phyloP scores from a whole-genome alignment of 2,113 vertebrate species.

The Petroica traversi region DNA sequence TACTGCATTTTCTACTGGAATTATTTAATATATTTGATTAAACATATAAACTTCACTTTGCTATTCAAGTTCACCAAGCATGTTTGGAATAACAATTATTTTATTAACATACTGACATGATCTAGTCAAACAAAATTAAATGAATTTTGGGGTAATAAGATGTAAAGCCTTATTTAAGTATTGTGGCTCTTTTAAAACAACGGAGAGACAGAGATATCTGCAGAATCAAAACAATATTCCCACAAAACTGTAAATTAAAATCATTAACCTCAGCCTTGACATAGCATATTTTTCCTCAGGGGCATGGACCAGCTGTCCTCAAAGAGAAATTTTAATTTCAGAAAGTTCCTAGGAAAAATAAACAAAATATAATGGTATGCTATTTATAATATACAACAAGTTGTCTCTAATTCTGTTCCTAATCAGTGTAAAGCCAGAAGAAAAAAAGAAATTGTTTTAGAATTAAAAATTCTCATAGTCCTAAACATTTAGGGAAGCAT shows the following conservation, averaged over 20 bases:
- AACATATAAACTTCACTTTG: slow-evolving; percentile 37
- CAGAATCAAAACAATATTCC: neutral
- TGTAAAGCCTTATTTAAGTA: slow-evolving; percentile 13
- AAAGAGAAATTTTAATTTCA: slow-evolving; percentile 5
- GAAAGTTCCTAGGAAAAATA: neutral
- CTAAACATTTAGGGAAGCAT: neutral
- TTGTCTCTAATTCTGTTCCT: neutral
- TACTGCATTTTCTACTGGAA: slow-evolving; percentile 44
- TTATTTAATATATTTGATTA: slow-evolving; percentile 56
- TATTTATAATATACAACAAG: neutral
- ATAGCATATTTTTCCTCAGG: slow-evolving; percentile 5
- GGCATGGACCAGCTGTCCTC: neutral
- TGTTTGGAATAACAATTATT: slow-evolving; percentile 60
- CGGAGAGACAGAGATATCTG: neutral
- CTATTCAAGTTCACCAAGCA: slow-evolving; percentile 46
- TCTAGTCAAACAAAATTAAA: slow-evolving; percentile 59
- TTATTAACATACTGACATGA: slow-evolving; percentile 43
- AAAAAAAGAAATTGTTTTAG: neutral
- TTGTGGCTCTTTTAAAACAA: neutral
- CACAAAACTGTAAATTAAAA: slow-evolving; percentile 20
- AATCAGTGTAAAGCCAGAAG: neutral
- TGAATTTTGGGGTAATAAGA: slow-evolving; percentile 37
- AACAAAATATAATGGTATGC: neutral
- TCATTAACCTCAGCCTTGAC: slow-evolving; percentile 10
- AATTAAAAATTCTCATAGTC: neutral